Evolutionary conservation across 2,888 invertebrate species (phyloP).

Genomic region (Folsomia manolachei): DNA sequence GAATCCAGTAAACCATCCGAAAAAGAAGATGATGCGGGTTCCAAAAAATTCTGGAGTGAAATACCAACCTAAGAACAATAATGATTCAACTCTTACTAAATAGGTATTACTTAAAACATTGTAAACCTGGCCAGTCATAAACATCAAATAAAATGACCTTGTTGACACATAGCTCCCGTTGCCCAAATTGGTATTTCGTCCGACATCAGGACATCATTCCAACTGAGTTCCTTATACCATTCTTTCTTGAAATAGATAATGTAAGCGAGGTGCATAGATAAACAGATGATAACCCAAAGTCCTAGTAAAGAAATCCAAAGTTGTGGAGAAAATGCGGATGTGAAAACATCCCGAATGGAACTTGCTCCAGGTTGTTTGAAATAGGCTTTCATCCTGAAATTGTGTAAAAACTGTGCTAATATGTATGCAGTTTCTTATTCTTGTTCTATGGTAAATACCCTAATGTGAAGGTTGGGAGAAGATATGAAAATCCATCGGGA

Average conservation of each 20-base stretch:
- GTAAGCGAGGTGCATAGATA: background rate
- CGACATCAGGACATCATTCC: constrained; percentile 9
- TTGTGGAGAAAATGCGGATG: constrained; percentile 26
- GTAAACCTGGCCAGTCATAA: no score
- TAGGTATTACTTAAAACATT: no score
- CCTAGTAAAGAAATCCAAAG: constrained; percentile 29
- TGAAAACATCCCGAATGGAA: constrained; percentile 31
- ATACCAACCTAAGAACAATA: constrained; percentile 38
- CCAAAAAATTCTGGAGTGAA: constrained; percentile 24
- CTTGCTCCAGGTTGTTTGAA: constrained; percentile 34
- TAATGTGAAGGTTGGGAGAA: constrained; percentile 28
- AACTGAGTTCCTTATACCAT: background rate
- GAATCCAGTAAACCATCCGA: constrained; percentile 25
- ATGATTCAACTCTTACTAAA: no score
- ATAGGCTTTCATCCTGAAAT: constrained; percentile 19
- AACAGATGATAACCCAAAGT: constrained; percentile 27
- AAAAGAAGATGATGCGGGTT: constrained; percentile 23
- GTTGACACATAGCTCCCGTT: constrained; percentile 29
- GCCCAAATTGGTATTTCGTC: constrained; percentile 31
- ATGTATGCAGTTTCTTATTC: no score
- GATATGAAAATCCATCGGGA: constrained; percentile 30
- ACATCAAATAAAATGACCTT: constrained; percentile 25
- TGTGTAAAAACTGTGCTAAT: no score
- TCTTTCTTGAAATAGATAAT: constrained; percentile 14
- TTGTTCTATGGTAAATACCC: background rate